A percentile compares a stretch with the other conserved stretches of the same genome.
phyloP scores from a whole-genome alignment of 2,113 vertebrate species.

The Circaetus gallicus region DNA sequence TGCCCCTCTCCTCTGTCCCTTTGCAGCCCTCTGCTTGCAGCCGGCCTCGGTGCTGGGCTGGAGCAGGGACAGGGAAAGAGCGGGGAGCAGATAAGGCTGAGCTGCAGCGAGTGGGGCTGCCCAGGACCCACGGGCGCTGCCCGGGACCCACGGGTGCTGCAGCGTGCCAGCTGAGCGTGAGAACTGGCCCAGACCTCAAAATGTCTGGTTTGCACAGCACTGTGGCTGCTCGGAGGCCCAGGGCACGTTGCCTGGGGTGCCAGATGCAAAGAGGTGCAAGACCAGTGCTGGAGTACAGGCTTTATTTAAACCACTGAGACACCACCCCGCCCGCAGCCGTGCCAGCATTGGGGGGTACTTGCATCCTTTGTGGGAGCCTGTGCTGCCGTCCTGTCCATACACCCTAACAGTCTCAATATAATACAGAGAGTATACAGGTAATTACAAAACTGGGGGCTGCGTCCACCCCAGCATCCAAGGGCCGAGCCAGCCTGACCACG shows the following conservation, averaged over 20 bases:
- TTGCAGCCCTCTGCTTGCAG: not conserved
- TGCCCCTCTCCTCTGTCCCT: not conserved
- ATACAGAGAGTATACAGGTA: not conserved
- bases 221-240: accelerated
- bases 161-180: accelerated
- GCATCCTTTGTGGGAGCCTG: not conserved
- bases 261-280: not conserved
- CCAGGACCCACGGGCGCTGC: not conserved
- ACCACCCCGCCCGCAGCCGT: not conserved
- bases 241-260: too few species aligned
- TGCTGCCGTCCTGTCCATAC: not conserved
- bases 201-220: not conserved
- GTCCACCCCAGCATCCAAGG: accelerated
- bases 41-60: not conserved
- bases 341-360: accelerated
- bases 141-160: too few species aligned
- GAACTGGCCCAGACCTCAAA: not conserved
- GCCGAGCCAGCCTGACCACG: not conserved
- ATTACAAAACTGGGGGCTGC: not conserved
- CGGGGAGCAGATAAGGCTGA: not conserved
- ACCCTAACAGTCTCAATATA: accelerated
- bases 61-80: too few species aligned
- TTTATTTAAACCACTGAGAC: not conserved
- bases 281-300: not conserved
- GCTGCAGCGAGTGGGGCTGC: not conserved